A percentile compares a stretch with the other conserved stretches of the same genome.
Conservation (phyloP, 1,140 invertebrate genomes). For the Babylonia areolata region DNA sequence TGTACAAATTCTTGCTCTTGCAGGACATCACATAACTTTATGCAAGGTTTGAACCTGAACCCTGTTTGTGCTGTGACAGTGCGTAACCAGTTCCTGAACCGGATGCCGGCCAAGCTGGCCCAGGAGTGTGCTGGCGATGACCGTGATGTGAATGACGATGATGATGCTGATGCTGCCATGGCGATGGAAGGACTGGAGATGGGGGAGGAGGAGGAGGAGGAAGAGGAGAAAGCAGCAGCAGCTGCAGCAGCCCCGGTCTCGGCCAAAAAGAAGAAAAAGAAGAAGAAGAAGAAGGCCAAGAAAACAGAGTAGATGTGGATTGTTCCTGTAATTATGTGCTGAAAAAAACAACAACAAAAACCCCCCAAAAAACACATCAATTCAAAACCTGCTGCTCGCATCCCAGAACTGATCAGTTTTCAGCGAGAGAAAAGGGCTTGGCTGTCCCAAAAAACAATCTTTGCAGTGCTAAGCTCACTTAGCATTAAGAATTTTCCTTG, state of each 20-base stretch:
- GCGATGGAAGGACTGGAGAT: slow-evolving; percentile 56
- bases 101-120: slow-evolving; percentile 55
- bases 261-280: slow-evolving; percentile 57
- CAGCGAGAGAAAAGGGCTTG: no score
- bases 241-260: neutral
- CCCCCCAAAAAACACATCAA: no score
- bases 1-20: no score
- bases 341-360: no score
- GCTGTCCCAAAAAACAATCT: no score
- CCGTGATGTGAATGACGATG: slow-evolving; percentile 47
- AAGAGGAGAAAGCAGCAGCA: slow-evolving; percentile 34
- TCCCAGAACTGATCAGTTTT: no score
- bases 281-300: slow-evolving; percentile 53
- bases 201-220: slow-evolving; percentile 49
- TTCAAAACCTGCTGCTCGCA: no score
- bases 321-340: neutral
- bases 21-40: no score
- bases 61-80: no score
- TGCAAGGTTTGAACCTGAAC: no score
- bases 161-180: slow-evolving; percentile 14
- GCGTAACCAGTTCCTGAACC: slow-evolving; percentile 58
- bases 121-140: slow-evolving; percentile 57
- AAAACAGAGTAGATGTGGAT: slow-evolving; percentile 38
- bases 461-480: no score
- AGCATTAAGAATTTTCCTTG: no score